phyloP scores from a whole-genome alignment of 2,888 invertebrate species.

The Ennomos quercinarius region DNA sequence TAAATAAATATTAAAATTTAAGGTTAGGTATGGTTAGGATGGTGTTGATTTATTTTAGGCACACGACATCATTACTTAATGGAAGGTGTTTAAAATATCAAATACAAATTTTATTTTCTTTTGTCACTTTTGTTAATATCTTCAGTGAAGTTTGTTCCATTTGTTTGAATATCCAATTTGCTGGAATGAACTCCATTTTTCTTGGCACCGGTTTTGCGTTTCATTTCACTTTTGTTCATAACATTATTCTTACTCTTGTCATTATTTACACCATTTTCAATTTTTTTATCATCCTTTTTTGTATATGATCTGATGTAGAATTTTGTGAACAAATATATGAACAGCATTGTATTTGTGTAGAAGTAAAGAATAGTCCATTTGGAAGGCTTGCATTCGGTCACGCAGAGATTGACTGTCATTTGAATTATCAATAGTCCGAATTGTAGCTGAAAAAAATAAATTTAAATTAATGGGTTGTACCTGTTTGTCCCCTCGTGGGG shows the following conservation, averaged over 20 bases:
- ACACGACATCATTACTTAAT: too few species aligned
- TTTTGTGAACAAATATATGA: slow-evolving; percentile 85
- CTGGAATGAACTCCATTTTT: neutral
- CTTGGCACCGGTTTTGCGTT: neutral
- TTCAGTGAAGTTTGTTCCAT: too few species aligned
- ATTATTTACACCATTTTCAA: neutral
- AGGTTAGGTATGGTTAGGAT: too few species aligned
- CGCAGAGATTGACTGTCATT: slow-evolving; percentile 68
- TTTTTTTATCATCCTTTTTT: slow-evolving; percentile 2
- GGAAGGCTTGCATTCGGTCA: slow-evolving; percentile 38
- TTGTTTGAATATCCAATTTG: too few species aligned
- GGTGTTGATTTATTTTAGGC: too few species aligned
- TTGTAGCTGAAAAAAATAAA: slow-evolving; percentile 83
- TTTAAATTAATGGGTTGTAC: too few species aligned
- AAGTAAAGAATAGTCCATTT: slow-evolving; percentile 30
- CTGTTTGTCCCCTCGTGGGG: too few species aligned
- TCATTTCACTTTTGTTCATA: neutral
- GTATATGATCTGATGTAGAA: slow-evolving; percentile 69
- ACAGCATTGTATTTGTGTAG: slow-evolving; percentile 76
- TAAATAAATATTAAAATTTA: too few species aligned
- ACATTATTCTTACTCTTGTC: slow-evolving; percentile 3
- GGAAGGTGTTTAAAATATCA: too few species aligned
- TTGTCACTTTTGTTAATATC: too few species aligned
- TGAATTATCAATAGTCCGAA: slow-evolving; percentile 86
- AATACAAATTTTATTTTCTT: too few species aligned